Conservation (phyloP, 2,888 invertebrate species). For the Thymelicus sylvestris region DNA sequence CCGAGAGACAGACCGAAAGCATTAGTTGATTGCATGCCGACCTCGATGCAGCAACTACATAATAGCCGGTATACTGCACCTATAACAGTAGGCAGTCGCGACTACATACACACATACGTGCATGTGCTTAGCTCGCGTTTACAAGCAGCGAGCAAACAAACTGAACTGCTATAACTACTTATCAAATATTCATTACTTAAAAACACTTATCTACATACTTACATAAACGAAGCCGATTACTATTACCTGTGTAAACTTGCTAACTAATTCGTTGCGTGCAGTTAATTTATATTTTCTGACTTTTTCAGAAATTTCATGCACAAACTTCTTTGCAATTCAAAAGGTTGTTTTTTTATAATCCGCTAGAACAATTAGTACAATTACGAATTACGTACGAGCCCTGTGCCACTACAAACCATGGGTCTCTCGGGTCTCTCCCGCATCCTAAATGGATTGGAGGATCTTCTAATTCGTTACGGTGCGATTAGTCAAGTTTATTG, state of each 20-base stretch:
- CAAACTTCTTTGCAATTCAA: neutral
- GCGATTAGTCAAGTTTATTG: too few species aligned
- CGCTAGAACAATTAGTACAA: too few species aligned
- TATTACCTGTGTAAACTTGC: slow-evolving; percentile 15
- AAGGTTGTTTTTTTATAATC: neutral
- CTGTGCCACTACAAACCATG: too few species aligned
- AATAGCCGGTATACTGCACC: slow-evolving; percentile 19
- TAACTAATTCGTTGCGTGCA: slow-evolving; percentile 19
- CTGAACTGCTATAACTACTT: slow-evolving; percentile 21
- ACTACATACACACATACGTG: neutral
- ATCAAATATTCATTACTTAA: slow-evolving; percentile 30
- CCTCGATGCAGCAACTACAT: slow-evolving; percentile 38
- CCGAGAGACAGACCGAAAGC: slow-evolving; percentile 31
- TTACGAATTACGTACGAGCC: too few species aligned
- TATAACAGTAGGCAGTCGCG: neutral
- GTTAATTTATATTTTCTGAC: slow-evolving; percentile 6
- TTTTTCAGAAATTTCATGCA: slow-evolving; percentile 5
- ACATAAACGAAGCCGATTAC: slow-evolving; percentile 16
- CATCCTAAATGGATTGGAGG: too few species aligned
- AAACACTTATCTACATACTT: slow-evolving; percentile 6
- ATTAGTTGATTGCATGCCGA: slow-evolving; percentile 43
- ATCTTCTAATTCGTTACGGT: too few species aligned
- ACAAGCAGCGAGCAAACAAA: slow-evolving; percentile 13
- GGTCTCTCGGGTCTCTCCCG: too few species aligned
- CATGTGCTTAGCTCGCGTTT: neutral